Base-by-base conservation (phyloP, 1,140 invertebrate genomes). In the Triops longicaudatus region DNA sequence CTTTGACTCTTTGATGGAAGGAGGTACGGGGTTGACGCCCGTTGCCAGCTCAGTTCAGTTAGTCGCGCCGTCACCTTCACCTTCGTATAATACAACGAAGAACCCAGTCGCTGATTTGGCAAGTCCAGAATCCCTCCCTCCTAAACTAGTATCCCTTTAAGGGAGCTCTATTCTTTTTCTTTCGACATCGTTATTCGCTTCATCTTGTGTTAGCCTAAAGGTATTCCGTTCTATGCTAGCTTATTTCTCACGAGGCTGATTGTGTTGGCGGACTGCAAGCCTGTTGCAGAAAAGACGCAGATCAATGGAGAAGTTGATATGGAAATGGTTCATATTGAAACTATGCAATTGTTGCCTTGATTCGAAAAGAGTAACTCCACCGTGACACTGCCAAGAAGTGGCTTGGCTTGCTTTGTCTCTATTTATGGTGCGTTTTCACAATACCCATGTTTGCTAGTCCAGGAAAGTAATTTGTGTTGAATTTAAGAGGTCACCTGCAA, bases 1-100 rank as follows among this genome's bases (percentile, higher is more conserved):
- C 84, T 96, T 96, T 82, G 95, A 97, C 79, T 93, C 92, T 73
- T 87, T 97, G 76, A 95, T 97, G 91, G 94, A 95, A 80, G 93
- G 93, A 72, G 94, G 94, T 77, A 96, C 94, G 6, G 94, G 94
- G 0, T 86, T 96, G 12, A 96, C 94, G 6, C 94, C 94, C 0
- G 90, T 96, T 17, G 80, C 43, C 73, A 63, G 50, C 50, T 22
- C 50, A 63, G 50, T 63, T 63, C 50, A 77, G 26, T 78, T 78
- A 11, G 78, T 77, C 0, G 76, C 80, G 14, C 79, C 79, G 26
- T 78, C 81, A 4, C 26, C 26, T 31, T 78, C 71, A 28, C 63
- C 75, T 44, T 77, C 75, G 9, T 73, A 75, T 63, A 79, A 79
- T 31, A 79, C 78, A 41, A 81, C 79, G 11, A 79, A 78, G 77